These are phyloP conservation scores for Pocillopora damicornis DNA, from an alignment of 64 coral and sea anemone genomes.

Conservation along the genomic window DNA sequence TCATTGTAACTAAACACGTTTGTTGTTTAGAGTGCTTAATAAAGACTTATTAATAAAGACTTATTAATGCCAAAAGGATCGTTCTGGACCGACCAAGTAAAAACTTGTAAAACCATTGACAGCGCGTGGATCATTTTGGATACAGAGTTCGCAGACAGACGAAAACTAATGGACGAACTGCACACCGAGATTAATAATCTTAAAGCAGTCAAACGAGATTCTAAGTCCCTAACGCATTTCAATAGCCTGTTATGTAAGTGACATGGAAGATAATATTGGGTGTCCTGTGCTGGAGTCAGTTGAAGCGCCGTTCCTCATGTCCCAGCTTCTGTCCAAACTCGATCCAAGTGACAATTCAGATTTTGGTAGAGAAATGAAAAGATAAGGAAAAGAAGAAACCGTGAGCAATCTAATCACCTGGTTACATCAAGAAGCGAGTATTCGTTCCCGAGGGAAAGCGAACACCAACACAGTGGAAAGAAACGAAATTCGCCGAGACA, in stretches of 20 bases:
- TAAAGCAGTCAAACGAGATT: constrained; percentile 50
- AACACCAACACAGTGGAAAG: background rate
- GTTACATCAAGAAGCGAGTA: constrained; percentile 62
- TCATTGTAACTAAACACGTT: too few species aligned
- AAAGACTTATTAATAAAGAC: too few species aligned
- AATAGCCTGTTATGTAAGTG: too few species aligned
- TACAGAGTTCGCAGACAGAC: constrained; percentile 55
- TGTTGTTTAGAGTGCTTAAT: too few species aligned
- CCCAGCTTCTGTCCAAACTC: constrained; percentile 53
- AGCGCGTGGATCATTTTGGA: constrained; percentile 48
- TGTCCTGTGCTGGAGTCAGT: constrained; percentile 26
- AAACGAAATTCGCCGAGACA: background rate
- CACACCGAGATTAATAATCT: constrained; percentile 44
- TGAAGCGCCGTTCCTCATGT: constrained; percentile 78
- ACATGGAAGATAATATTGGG: constrained; percentile 81
- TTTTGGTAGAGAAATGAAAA: constrained; percentile 76
- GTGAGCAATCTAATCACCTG: constrained; percentile 51
- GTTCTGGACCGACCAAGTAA: constrained; percentile 68
- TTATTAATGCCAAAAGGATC: constrained; percentile 55
- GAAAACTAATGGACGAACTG: constrained; percentile 74
- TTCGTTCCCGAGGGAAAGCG: constrained; percentile 54
- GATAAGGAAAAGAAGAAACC: constrained; percentile 66
- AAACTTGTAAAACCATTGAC: constrained; percentile 57
- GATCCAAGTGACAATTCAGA: too few species aligned
- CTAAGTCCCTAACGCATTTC: constrained; percentile 44